Conservation (phyloP, 1,140 invertebrate genomes). For the Cydia pomonella region DNA sequence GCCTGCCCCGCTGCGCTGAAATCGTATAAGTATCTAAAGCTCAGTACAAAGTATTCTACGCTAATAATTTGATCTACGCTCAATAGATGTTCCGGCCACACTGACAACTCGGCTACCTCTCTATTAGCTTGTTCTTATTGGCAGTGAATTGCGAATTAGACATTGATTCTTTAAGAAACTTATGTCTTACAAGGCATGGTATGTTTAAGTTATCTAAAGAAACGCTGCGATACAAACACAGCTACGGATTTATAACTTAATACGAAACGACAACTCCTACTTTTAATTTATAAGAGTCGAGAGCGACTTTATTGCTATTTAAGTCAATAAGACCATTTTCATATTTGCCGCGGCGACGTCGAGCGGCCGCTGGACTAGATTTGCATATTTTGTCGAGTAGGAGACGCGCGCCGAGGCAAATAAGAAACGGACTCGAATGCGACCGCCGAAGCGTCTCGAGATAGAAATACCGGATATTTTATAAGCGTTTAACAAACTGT, state of each 20-base stretch:
- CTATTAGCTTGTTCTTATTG: conserved; percentile 36
- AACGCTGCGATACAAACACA: conserved; percentile 9
- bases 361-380: conserved; percentile 13
- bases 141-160: conserved; percentile 39
- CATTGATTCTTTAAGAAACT: conserved; percentile 21
- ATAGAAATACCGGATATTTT: conserved; percentile 34
- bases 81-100: conserved; percentile 54
- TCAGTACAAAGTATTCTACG: conserved; percentile 59
- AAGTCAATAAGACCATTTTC: conserved; percentile 28
- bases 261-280: conserved; percentile 22
- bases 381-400: conserved; percentile 2
- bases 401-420: conserved; percentile 9
- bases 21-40: conserved; percentile 56
- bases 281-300: conserved; percentile 6
- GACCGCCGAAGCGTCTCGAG: conserved; percentile 35
- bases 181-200: conserved; percentile 27
- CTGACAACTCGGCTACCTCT: conserved; percentile 60
- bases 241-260: not conserved
- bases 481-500: conserved; percentile 45
- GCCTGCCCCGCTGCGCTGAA: conserved; percentile 45
- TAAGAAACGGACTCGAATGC: conserved; percentile 8
- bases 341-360: conserved; percentile 21
- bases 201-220: conserved; percentile 19
- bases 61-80: conserved; percentile 66
- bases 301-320: conserved; percentile 22